phyloP scores from a whole-genome alignment of 2,888 invertebrate species.

The Agrotis exclamationis region DNA sequence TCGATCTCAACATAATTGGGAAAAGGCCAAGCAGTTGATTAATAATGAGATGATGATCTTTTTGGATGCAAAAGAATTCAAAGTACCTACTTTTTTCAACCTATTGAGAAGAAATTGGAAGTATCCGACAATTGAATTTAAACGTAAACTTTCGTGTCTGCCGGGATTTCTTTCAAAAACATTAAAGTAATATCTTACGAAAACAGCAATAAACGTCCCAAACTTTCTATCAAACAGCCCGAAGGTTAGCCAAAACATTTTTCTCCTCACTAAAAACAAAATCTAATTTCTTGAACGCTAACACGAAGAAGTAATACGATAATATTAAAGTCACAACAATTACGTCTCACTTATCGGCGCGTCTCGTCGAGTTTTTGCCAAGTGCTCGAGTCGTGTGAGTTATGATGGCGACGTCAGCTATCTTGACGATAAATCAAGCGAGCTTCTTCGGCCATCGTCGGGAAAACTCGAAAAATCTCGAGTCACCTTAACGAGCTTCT shows the following conservation, averaged over 20 bases:
- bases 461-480: constrained; percentile 65
- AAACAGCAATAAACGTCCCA: not conserved
- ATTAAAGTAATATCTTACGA: not conserved
- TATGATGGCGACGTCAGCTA: constrained; percentile 83
- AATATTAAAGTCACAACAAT: constrained; percentile 78
- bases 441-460: constrained; percentile 46
- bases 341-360: constrained; percentile 74
- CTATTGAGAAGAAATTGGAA: not conserved
- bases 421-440: constrained; percentile 80
- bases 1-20: too few relatives aligned
- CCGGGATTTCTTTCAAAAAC: not conserved
- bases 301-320: constrained; percentile 39
- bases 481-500: constrained; percentile 76
- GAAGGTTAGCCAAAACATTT: constrained; percentile 20
- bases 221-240: not conserved
- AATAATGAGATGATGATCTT: too few relatives aligned
- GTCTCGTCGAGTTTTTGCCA: constrained; percentile 80
- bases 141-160: too few relatives aligned
- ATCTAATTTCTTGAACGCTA: constrained; percentile 52
- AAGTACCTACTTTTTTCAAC: too few relatives aligned
- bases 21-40: too few relatives aligned
- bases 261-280: constrained; percentile 17
- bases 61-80: too few relatives aligned
- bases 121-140: too few relatives aligned
- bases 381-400: constrained; percentile 74